Base-by-base conservation (phyloP, 1,140 invertebrate genomes). In the Penaeus chinensis region DNA sequence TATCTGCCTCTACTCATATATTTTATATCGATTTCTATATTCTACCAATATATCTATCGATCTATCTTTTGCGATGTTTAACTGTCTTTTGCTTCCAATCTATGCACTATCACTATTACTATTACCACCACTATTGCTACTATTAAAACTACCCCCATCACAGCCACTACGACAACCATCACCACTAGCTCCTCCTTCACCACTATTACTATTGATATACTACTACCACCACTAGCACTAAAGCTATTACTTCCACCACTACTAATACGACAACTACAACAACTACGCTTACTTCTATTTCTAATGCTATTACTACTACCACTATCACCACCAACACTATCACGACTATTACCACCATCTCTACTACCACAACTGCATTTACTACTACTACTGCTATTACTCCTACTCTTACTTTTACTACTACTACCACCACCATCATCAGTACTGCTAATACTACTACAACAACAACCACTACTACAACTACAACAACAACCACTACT, bases 21-120 rank as follows among this genome's bases (percentile, higher is more conserved):
- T 77, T 10, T 76, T 77, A 77, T 16, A 77, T 77, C n/a, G n/a
- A 77, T 77, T 0, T 77, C n/a, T 77, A 77, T 27, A 77, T 77
- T 77, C 7, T 77, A n/a, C 37, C 19, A 11, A 77, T 27, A 77
- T 77, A 77, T 77, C n/a, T 77, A 27, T 77, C n/a, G n/a, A 77
- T 77, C n/a, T 77, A 77, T 77, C n/a, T 77, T 24, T 77, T 11
- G 4, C 37, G 7, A 42, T 42, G 37, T 42, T 42, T 42, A 42
- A 42, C 4, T 42, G 37, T 8, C 37, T 42, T 42, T 42, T 42
- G 37, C 37, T 42, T 8, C 37, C 37, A 42, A 42, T 8, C 4
- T 42, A 42, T 8, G 7, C 8, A 32, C 74, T 10, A 77, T 22
- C n/a, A 77, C 11, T 32, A 10, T 10, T 22, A 24, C n/a, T 10